Percentiles rank a stretch among this genome's conserved stretches.
Evolutionary conservation across 2,888 invertebrate species (phyloP).

Genomic region (Campaea margaritaria): DNA sequence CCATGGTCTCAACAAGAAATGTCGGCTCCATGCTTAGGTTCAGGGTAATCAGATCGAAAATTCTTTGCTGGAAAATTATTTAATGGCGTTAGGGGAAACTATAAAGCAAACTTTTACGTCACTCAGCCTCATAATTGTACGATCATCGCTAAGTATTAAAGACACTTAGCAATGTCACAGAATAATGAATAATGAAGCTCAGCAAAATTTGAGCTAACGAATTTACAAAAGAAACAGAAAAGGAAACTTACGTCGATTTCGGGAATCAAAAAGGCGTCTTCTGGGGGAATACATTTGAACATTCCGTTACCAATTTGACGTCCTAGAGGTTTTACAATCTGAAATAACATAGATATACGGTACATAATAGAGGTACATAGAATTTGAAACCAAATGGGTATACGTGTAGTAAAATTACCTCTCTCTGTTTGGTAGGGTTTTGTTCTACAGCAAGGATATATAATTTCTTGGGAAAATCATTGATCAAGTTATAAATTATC

Average conservation of each 20-base stretch:
- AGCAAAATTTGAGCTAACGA: too few relatives aligned
- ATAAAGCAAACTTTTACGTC: background rate
- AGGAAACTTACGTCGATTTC: constrained; percentile 69
- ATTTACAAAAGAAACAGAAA: background rate
- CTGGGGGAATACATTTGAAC: constrained; percentile 81
- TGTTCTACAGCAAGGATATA: constrained; percentile 88
- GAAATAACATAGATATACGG: constrained; percentile 44
- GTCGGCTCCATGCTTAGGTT: constrained; percentile 86
- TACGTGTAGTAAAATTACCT: constrained; percentile 50
- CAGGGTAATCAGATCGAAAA: constrained; percentile 83
- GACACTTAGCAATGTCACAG: too few relatives aligned
- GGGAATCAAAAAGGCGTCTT: constrained; percentile 85
- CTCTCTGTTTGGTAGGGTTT: constrained; percentile 79
- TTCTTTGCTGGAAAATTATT: constrained; percentile 75
- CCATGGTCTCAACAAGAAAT: constrained; percentile 81
- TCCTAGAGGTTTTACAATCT: constrained; percentile 86
- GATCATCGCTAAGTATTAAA: too few relatives aligned
- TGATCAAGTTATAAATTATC: constrained; percentile 75
- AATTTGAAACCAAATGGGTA: too few relatives aligned
- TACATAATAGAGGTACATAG: too few relatives aligned
- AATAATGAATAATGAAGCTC: too few relatives aligned
- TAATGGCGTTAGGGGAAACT: background rate
- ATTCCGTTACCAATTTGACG: constrained; percentile 81
- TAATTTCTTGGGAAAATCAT: constrained; percentile 82
- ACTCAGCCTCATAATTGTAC: background rate